These are phyloP conservation scores for Natator depressus DNA, from an alignment of 2,113 vertebrate genomes.

Conservation along the genomic window DNA sequence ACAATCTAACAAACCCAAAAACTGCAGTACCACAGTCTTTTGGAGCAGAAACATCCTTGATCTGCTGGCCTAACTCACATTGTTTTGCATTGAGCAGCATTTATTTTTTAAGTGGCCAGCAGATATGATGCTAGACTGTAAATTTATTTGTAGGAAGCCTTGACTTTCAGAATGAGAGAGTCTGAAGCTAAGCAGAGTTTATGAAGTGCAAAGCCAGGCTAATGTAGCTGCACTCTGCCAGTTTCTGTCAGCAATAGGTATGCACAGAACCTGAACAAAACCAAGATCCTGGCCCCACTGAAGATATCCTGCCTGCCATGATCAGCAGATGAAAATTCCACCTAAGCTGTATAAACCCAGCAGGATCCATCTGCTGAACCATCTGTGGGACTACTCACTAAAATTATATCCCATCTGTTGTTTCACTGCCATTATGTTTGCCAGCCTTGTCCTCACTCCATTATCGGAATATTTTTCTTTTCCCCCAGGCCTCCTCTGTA, in stretches of 20 bases:
- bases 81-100: neutral
- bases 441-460: slow-evolving; percentile 58
- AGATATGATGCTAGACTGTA: neutral
- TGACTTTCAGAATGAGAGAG: slow-evolving; percentile 7
- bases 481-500: slow-evolving; percentile 41
- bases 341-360: slow-evolving; percentile 70
- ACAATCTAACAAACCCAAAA: neutral
- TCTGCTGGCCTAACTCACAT: neutral
- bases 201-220: slow-evolving; percentile 15
- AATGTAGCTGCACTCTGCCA: neutral
- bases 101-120: neutral
- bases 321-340: slow-evolving; percentile 73
- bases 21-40: neutral
- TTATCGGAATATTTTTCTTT: slow-evolving; percentile 64
- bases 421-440: slow-evolving; percentile 68
- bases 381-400: slow-evolving; percentile 74
- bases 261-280: slow-evolving; percentile 32
- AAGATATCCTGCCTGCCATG: slow-evolving; percentile 60
- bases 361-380: slow-evolving; percentile 80
- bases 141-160: neutral
- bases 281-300: slow-evolving; percentile 35
- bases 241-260: slow-evolving; percentile 12
- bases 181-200: neutral
- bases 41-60: neutral
- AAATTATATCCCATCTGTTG: slow-evolving; percentile 76